Percentiles rank a stretch among this genome's conserved stretches.
Evolutionary conservation across 2,797 vertebrate species (phyloP).

Genomic region (Echiichthys vipera): DNA sequence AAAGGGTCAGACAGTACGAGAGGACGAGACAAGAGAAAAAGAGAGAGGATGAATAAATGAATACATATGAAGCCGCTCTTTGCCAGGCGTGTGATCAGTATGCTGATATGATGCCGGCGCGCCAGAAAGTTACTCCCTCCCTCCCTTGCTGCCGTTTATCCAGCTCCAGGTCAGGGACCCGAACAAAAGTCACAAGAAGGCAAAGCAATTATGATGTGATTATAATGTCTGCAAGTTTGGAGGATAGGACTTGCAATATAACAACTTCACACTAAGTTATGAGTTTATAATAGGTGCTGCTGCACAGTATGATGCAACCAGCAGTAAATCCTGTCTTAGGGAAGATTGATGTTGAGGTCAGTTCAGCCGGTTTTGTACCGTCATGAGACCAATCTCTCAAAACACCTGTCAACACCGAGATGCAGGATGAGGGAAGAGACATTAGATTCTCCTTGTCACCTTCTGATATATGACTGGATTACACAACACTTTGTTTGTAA

Average conservation of each 20-base stretch:
- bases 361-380: background rate
- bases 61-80: slow-evolving; percentile 63
- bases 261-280: background rate
- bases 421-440: background rate
- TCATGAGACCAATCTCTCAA: slow-evolving; percentile 3
- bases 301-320: background rate
- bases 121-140: slow-evolving; percentile 19
- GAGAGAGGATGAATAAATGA: slow-evolving; percentile 55
- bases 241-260: background rate
- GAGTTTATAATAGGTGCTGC: background rate
- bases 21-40: slow-evolving; percentile 20
- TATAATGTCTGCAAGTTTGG: slow-evolving; percentile 5
- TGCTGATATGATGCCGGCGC: slow-evolving; percentile 47
- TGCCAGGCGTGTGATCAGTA: slow-evolving; percentile 48
- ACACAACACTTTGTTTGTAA: background rate
- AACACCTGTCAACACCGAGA: background rate
- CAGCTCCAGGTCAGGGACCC: slow-evolving; percentile 16
- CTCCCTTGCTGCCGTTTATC: no score
- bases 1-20: slow-evolving; percentile 23
- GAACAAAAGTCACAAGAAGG: slow-evolving; percentile 5
- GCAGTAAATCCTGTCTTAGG: background rate
- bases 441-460: background rate
- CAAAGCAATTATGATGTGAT: slow-evolving; percentile 24
- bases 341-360: background rate
- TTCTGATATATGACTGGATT: background rate